phyloP scores from a whole-genome alignment of 2,113 vertebrate species.

The Equus quagga region DNA sequence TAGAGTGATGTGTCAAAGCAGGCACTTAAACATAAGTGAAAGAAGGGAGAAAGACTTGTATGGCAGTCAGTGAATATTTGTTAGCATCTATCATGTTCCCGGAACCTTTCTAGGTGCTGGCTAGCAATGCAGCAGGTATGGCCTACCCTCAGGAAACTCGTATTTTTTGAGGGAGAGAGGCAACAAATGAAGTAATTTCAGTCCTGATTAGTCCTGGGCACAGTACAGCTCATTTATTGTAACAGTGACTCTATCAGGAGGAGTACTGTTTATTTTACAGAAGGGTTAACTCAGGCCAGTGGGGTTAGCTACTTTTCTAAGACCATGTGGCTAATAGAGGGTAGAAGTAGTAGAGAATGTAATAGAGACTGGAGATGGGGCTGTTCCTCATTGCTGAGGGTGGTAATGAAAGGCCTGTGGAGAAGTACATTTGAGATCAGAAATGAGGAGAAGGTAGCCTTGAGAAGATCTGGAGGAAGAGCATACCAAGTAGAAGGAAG shows the following conservation, averaged over 20 bases:
- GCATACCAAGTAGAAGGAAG: neutral
- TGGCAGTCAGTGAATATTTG: neutral
- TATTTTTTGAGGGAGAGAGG: neutral
- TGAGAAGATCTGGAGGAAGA: neutral
- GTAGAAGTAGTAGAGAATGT: neutral
- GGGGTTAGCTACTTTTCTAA: neutral
- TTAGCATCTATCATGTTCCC: neutral
- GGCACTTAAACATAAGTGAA: neutral
- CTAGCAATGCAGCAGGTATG: neutral
- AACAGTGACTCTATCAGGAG: neutral
- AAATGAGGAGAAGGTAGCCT: neutral
- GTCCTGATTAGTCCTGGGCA: neutral
- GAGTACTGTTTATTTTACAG: neutral
- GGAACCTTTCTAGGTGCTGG: neutral
- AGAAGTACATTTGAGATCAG: neutral
- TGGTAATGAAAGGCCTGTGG: neutral
- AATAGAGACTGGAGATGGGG: neutral
- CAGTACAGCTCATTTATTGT: neutral
- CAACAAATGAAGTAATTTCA: neutral
- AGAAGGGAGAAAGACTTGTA: neutral
- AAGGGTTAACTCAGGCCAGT: neutral
- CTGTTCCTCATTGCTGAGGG: neutral
- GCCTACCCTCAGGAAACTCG: neutral
- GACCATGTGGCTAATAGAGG: neutral
- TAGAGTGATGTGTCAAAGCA: conserved; percentile 14